phyloP scores from a whole-genome alignment of 1,140 invertebrate genomes.

The Eriosoma lanigerum region DNA sequence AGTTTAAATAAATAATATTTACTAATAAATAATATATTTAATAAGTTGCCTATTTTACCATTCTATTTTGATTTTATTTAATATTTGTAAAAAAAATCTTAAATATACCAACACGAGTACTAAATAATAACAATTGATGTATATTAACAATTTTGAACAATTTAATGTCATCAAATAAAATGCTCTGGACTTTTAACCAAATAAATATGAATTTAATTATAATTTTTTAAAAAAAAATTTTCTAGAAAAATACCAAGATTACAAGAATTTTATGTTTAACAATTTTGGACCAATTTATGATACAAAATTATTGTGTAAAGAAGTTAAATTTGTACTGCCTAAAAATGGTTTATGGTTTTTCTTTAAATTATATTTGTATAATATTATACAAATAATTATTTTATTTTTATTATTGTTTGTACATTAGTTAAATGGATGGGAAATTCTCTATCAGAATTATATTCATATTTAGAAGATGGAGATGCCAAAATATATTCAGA shows the following conservation, averaged over 20 bases:
- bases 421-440: neutral
- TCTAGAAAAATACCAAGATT: conserved; percentile 24
- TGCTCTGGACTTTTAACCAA: too few relatives aligned
- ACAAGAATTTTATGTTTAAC: neutral
- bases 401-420: conserved; percentile 9
- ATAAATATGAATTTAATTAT: too few relatives aligned
- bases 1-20: too few relatives aligned
- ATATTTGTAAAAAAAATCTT: too few relatives aligned
- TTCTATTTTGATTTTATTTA: too few relatives aligned
- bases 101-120: too few relatives aligned
- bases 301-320: conserved; percentile 43
- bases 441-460: conserved; percentile 37
- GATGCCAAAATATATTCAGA: neutral
- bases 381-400: neutral
- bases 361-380: neutral
- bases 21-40: too few relatives aligned
- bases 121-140: too few relatives aligned
- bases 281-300: conserved; percentile 45
- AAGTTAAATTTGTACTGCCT: neutral
- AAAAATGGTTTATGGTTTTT: conserved; percentile 12
- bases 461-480: conserved; percentile 42
- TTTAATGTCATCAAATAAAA: too few relatives aligned
- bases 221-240: too few relatives aligned
- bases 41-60: too few relatives aligned
- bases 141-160: too few relatives aligned